These are phyloP conservation scores for Coelinius sp. DNA, from an alignment of 2,888 invertebrate species.

Conservation along the genomic window DNA sequence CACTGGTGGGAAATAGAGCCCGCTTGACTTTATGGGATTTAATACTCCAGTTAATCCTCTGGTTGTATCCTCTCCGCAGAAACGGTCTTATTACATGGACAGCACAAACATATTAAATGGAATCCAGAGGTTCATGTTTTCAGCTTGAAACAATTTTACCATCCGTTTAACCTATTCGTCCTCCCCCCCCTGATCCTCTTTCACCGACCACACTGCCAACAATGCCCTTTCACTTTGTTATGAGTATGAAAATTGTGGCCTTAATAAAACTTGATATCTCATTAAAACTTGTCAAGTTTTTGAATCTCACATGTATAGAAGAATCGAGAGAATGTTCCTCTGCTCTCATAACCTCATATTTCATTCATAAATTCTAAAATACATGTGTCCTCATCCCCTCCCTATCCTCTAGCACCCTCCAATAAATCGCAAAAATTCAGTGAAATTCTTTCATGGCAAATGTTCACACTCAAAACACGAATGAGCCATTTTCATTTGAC, in stretches of 20 bases:
- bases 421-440: too few species aligned
- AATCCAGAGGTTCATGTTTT: conserved; percentile 4
- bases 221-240: not conserved
- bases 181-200: conserved; percentile 10
- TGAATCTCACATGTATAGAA: too few species aligned
- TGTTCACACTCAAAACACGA: not conserved
- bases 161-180: conserved; percentile 9
- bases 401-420: too few species aligned
- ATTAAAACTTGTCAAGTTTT: too few species aligned
- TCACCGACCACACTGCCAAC: not conserved
- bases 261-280: not conserved
- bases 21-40: not conserved
- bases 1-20: not conserved
- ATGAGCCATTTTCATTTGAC: not conserved
- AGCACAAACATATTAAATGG: conserved; percentile 19
- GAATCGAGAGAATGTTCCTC: not conserved
- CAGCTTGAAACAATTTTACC: not conserved
- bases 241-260: not conserved
- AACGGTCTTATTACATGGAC: conserved; percentile 14
- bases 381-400: too few species aligned
- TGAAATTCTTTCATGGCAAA: too few species aligned
- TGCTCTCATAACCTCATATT: not conserved
- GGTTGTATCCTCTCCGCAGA: not conserved
- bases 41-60: conserved; percentile 20
- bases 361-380: not conserved